phyloP scores from a whole-genome alignment of 2,113 vertebrate genomes.

The Sebastes schlegelii region DNA sequence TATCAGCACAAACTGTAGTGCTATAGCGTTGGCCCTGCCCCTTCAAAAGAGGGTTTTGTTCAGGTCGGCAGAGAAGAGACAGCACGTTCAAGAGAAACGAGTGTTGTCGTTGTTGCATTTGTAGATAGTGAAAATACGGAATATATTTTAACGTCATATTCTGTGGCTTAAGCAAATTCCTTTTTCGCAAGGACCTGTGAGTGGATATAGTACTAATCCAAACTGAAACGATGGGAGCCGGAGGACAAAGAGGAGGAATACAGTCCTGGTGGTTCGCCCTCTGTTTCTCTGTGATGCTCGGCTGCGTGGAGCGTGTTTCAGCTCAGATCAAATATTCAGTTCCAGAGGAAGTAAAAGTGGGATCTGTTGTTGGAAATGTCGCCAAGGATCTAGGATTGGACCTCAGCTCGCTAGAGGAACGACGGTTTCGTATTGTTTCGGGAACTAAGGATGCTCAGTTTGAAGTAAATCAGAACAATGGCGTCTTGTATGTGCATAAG shows the following conservation, averaged over 20 bases:
- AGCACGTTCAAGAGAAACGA: neutral
- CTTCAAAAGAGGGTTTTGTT: conserved; percentile 25
- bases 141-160: neutral
- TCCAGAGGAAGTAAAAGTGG: conserved; percentile 75
- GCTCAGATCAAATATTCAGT: conserved; percentile 81
- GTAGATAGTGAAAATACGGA: neutral
- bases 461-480: conserved; percentile 75
- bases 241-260: conserved; percentile 68
- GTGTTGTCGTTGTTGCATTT: neutral
- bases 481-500: conserved; percentile 64
- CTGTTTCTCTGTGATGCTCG: conserved; percentile 52
- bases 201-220: neutral
- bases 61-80: neutral
- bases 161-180: neutral
- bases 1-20: neutral
- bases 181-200: neutral
- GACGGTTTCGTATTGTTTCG: conserved; percentile 78
- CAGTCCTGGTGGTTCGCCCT: conserved; percentile 50
- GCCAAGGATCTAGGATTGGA: conserved; percentile 81
- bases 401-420: conserved; percentile 53
- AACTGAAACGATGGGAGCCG: conserved; percentile 52
- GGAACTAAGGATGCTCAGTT: conserved; percentile 67
- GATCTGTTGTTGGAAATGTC: conserved; percentile 10
- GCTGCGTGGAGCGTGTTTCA: conserved; percentile 35
- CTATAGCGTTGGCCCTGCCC: conserved; percentile 40